These are phyloP conservation scores for Enoplosus armatus DNA, from an alignment of 2,797 vertebrate species.

Conservation along the genomic window DNA sequence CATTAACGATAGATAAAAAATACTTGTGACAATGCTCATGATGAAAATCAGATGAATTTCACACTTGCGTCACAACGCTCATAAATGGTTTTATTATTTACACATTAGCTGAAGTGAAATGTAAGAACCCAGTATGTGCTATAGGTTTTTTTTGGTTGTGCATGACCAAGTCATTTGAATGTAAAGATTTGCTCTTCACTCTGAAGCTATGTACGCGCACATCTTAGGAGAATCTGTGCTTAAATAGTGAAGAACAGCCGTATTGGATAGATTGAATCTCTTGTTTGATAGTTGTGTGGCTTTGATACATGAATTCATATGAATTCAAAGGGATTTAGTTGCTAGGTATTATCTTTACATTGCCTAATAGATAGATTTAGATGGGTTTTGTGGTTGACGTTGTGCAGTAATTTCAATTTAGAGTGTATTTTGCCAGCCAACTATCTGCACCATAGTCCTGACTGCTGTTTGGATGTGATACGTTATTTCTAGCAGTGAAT, in stretches of 20 bases:
- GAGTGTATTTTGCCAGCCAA: constrained; percentile 3
- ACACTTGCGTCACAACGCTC: too few species aligned
- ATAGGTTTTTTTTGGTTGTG: too few species aligned
- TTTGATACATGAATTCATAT: constrained; percentile 31
- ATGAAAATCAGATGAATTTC: neutral
- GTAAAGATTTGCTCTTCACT: neutral
- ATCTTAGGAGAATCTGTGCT: neutral
- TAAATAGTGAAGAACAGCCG: neutral
- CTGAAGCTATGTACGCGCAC: neutral
- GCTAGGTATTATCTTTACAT: too few species aligned
- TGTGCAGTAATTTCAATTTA: constrained; percentile 18
- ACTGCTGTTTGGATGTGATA: constrained; percentile 12
- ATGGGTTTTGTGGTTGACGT: neutral
- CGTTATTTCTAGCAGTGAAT: constrained; percentile 9
- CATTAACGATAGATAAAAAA: neutral
- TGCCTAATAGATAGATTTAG: neutral
- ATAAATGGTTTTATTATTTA: too few species aligned
- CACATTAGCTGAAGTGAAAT: neutral
- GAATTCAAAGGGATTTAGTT: constrained; percentile 26
- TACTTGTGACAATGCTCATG: neutral
- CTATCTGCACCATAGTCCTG: neutral
- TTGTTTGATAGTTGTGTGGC: neutral
- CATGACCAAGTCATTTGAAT: constrained; percentile 2
- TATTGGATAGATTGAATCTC: constrained; percentile 14
- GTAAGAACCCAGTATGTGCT: neutral